Base-by-base conservation (phyloP, 2,888 invertebrate species). In the Ypsolopha sequella region DNA sequence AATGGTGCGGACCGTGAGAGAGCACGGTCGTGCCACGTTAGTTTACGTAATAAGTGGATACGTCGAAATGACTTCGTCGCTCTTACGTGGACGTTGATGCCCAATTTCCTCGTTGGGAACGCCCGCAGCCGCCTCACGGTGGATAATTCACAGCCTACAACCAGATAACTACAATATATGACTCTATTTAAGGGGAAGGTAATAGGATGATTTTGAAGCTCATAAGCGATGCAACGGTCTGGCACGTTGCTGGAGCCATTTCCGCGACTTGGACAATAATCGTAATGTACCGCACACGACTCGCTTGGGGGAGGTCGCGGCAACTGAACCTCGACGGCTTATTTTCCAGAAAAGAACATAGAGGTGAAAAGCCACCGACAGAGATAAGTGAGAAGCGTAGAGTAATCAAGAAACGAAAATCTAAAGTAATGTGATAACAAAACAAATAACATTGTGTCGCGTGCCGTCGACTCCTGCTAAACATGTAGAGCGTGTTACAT, bases 1-100 rank as follows among this genome's bases (percentile, higher is more conserved):
- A 77, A 80, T 80, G 71, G 75, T 64, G 69, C 62, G 60, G 68
- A 79, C 71, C 80, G 79, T 81, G 80, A 81, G 79, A 79, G 76
- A 78, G 76, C 73, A 64, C 66, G 61, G 71, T 80, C 79, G 79
- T 80, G 77, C 73, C 68, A 74, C 70, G 68, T 78, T 68, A 69
- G 68, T 73, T 77, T 76, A 75, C 71, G 76, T 76, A 80, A 80
- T 78, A 78, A 76, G 70, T 76, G 67, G 67, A 73, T 75, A 70
- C 70, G 66, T 70, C 64, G 64, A 70, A 73, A 71, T 66, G 65
- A 70, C 65, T 71, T 57, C 61, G 65, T 67, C 65, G 64, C 48
- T 39, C 38, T 39, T 36, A 10, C 47, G 35, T 13, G 57, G 62
- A 64, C 65, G 63, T 60, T 66, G 63, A 62, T 66, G 63, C 68